phyloP scores from a whole-genome alignment of 2,113 vertebrate species.

The Pipra filicauda region DNA sequence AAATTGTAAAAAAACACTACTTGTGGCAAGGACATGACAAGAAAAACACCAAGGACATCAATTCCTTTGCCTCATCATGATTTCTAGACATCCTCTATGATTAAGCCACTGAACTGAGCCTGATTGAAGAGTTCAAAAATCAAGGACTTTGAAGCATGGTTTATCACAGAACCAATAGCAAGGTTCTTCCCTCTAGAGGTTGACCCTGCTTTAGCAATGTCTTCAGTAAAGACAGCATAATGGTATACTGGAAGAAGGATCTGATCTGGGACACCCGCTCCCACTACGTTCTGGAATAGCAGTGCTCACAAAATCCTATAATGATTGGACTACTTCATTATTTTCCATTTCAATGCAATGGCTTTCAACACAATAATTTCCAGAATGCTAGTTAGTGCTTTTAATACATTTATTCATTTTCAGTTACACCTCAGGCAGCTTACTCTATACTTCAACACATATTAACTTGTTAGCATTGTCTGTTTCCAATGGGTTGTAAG shows the following conservation, averaged over 20 bases:
- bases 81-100: not conserved
- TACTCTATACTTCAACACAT: not conserved
- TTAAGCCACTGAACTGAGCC: not conserved
- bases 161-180: not conserved
- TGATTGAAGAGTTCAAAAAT: not conserved
- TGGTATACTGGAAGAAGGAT: not conserved
- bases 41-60: not conserved
- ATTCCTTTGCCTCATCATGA: not conserved
- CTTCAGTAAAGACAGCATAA: not conserved
- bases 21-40: not conserved
- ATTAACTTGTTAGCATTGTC: not conserved
- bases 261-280: not conserved
- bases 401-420: not conserved
- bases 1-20: not conserved
- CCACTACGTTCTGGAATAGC: not conserved
- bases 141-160: not conserved
- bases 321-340: not conserved
- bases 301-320: not conserved
- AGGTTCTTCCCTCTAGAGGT: not conserved
- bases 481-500: not conserved
- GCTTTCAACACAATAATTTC: not conserved
- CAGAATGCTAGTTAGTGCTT: not conserved
- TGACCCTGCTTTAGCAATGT: not conserved
- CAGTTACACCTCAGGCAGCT: not conserved
- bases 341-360: not conserved